Evolutionary conservation across 2,797 vertebrate genomes (phyloP), one percentile per base, ranked within the genome.

Genomic region (Phalanger gymnotis): DNA sequence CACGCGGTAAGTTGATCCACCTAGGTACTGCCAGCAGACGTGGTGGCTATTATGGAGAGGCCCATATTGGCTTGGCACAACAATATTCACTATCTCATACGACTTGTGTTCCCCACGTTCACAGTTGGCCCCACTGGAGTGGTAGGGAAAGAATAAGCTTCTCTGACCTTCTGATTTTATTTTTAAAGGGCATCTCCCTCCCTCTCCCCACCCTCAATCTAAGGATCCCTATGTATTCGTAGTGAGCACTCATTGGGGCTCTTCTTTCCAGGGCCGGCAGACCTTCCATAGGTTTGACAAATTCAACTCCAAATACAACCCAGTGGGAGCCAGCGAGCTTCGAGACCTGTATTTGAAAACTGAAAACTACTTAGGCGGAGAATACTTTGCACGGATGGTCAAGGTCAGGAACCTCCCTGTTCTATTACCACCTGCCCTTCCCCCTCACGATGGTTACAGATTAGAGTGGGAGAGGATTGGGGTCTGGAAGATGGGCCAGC

Each of bases 251-350:
- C 25, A 6, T 28, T 89, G 66, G 47, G 27, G 81, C 90, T 91
- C 94, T 53, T 93, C 92, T 95, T 16, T 51, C 13, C 94, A 99
- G 99, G 99, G 99, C 90, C 99, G 99, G 96, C 99, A 99, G 98
- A 99, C 99, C 0, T 99, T 99, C 98, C 99, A 99, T 98, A 99
- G 99, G 19, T 99, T 99, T 97, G 99, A 99, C 98, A 99, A 99
- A 98, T 99, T 99, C 98, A 99, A 99, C 98, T 99, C 99, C 93
- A 99, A 99, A 96, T 99, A 99, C 98, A 99, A 99, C 98, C 99
- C 99, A 0, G 99, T 99, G 91, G 99, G 99, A 96, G 99, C 99
- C 97, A 99, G 99, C 53, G 99, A 99, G 94, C 99, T 99, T 96
- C 98, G 99, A 19, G 99, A 99, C 97, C 99, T 99, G 96, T 99